Percentiles rank a stretch among this genome's conserved stretches.
These are phyloP conservation scores for Platygyra sinensis DNA, from an alignment of 64 coral and sea anemone genomes.

Conservation along the genomic window DNA sequence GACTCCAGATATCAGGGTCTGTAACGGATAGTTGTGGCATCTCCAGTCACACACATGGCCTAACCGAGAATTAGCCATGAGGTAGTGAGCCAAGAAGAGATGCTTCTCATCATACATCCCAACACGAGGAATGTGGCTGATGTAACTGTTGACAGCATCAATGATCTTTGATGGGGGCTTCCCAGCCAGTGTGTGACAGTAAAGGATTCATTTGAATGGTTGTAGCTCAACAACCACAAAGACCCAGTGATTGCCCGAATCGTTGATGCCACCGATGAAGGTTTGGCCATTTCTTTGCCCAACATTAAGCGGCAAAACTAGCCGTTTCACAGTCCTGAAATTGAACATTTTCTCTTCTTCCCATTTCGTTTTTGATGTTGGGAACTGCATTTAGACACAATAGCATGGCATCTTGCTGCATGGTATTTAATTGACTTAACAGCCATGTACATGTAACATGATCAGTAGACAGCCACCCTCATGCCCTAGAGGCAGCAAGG, in stretches of 20 bases:
- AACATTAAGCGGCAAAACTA: constrained; percentile 27
- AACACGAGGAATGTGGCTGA: constrained; percentile 26
- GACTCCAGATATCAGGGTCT: constrained; percentile 26
- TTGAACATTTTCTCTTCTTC: constrained; percentile 39
- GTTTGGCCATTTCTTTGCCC: no score
- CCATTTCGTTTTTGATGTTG: constrained; percentile 21
- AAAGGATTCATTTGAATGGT: constrained; percentile 20
- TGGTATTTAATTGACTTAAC: constrained; percentile 34
- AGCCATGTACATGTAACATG: constrained; percentile 31
- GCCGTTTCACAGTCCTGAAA: constrained; percentile 5
- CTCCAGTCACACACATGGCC: constrained; percentile 12
- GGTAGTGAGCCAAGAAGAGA: constrained; percentile 12
- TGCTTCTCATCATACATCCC: constrained; percentile 7
- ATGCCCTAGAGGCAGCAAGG: constrained; percentile 2
- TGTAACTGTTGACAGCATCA: constrained; percentile 26
- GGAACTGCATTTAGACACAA: neutral
- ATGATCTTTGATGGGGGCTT: constrained; percentile 10
- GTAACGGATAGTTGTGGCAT: constrained; percentile 37
- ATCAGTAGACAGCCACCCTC: constrained; percentile 35
- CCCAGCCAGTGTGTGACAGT: constrained; percentile 28
- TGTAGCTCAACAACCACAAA: constrained; percentile 36
- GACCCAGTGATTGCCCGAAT: constrained; percentile 35
- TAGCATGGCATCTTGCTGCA: constrained; percentile 36
- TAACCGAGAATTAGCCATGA: neutral
- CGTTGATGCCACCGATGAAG: neutral